Conservation (phyloP, 2,797 vertebrate genomes). For the Malacoraja senta region DNA sequence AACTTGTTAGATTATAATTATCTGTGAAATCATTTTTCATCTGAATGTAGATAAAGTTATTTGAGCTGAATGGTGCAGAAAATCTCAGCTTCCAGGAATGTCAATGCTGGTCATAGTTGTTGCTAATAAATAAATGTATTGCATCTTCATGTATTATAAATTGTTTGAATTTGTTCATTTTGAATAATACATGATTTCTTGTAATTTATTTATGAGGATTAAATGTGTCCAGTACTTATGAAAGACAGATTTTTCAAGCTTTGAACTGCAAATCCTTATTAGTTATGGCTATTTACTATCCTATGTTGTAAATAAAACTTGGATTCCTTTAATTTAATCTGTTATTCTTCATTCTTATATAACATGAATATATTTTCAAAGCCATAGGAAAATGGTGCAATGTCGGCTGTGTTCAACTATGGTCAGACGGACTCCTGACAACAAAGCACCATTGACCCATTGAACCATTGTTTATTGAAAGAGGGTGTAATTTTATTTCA, state of each 20-base stretch:
- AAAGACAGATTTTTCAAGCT: conserved; percentile 28
- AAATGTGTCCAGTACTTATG: conserved; percentile 32
- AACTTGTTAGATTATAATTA: conserved; percentile 28
- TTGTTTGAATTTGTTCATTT: conserved; percentile 26
- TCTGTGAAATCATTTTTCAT: conserved; percentile 6
- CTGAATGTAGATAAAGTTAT: background rate
- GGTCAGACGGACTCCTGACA: background rate
- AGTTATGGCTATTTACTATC: background rate
- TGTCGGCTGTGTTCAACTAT: background rate
- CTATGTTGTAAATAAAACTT: background rate
- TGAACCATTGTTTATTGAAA: background rate
- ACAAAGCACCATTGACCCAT: no score
- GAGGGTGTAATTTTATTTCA: background rate
- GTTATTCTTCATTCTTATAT: conserved; percentile 21
- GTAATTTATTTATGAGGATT: conserved; percentile 38
- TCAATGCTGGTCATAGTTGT: conserved; percentile 19
- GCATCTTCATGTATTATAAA: conserved; percentile 37
- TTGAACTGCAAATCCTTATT: conserved; percentile 29
- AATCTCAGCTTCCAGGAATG: conserved; percentile 30
- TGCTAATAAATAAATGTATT: conserved; percentile 35
- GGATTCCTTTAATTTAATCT: background rate
- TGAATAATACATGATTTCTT: conserved; percentile 33
- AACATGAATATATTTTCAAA: background rate
- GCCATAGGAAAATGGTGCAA: background rate
- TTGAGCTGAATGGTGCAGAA: background rate